These are phyloP conservation scores for Leptopilina syphax DNA, from an alignment of 2,888 invertebrate species.

Conservation along the genomic window DNA sequence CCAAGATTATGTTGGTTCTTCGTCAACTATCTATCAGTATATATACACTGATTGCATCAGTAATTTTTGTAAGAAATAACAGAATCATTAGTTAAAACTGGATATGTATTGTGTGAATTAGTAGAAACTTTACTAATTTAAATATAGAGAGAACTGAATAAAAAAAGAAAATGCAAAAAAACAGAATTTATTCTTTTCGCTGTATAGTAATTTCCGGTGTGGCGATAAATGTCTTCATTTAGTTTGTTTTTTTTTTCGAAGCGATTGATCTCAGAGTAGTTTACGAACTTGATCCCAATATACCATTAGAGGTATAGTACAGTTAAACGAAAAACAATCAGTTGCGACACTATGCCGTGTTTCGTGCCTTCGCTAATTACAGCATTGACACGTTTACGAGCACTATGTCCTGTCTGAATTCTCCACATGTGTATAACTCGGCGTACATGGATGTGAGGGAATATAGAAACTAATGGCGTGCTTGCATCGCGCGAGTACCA, in stretches of 20 bases:
- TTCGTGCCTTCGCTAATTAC: slow-evolving; percentile 36
- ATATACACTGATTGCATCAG: too few species aligned
- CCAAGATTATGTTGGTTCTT: too few species aligned
- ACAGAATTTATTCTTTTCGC: too few species aligned
- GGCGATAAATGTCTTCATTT: slow-evolving; percentile 23
- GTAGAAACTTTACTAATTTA: too few species aligned
- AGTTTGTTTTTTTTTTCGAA: background rate
- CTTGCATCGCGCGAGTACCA: slow-evolving; percentile 13
- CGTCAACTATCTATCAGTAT: too few species aligned
- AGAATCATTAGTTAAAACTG: too few species aligned
- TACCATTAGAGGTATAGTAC: background rate
- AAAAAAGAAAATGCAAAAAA: too few species aligned
- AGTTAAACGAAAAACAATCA: slow-evolving; percentile 33
- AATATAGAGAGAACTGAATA: too few species aligned
- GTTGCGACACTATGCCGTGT: slow-evolving; percentile 34
- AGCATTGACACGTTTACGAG: slow-evolving; percentile 38
- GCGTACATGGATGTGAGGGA: background rate
- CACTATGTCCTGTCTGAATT: slow-evolving; percentile 26
- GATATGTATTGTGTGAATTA: too few species aligned
- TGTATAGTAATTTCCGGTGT: slow-evolving; percentile 18
- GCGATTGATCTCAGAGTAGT: slow-evolving; percentile 23
- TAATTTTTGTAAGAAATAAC: too few species aligned
- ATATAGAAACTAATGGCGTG: slow-evolving; percentile 21
- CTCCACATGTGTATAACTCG: slow-evolving; percentile 18
- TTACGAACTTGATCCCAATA: slow-evolving; percentile 29